Base-by-base conservation (phyloP, 2,113 vertebrate species). In the Probosciger aterrimus region DNA sequence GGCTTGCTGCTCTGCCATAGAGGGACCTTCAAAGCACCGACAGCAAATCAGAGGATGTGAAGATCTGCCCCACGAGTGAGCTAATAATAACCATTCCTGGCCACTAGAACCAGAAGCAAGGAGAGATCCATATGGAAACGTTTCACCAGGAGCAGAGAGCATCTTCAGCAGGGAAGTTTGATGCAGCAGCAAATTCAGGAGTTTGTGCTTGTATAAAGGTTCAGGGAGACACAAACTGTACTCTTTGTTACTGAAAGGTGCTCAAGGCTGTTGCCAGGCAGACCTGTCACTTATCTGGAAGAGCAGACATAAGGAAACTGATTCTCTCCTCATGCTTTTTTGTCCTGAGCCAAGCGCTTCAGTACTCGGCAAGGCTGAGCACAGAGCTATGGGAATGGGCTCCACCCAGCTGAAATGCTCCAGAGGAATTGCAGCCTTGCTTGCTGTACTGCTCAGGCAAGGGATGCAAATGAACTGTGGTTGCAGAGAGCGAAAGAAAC, bases 371-470 rank as follows among this genome's bases (percentile, higher is more conserved):
- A 57, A 57, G 28, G 70, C 79, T 64, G 68, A 28, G 68, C 16
- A 64, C 82, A 84, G 88, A 92, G 83, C 74, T 73, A 18, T 73
- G 80, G 62, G 86, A 91, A 88, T 4, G 76, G 90, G 83, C 93
- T 91, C 94, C 94, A 93, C 96, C 94, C 93, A 90, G 73, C 69
- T 81, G 64, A 41, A 92, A 24, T 7, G 64, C 90, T 88, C 90
- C 88, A 93, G 80, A 93, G 83, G 70, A 93, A 89, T 71, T 43
- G 69, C 73, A 90, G 93, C 71, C 63, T 69, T 12, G 64, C 71
- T 75, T 22, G 0, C 80, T 52, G 44, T 75, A 62, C 89, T 96
- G 91, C 91, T 79, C 65, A 85, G 85, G 67, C 85, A 90, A 68
- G 44, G 82, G 79, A 73, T 81, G 74, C 82, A 65, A 85, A 70